Base-by-base conservation (phyloP, 2,797 vertebrate genomes). In the Megaceryle alcyon region DNA sequence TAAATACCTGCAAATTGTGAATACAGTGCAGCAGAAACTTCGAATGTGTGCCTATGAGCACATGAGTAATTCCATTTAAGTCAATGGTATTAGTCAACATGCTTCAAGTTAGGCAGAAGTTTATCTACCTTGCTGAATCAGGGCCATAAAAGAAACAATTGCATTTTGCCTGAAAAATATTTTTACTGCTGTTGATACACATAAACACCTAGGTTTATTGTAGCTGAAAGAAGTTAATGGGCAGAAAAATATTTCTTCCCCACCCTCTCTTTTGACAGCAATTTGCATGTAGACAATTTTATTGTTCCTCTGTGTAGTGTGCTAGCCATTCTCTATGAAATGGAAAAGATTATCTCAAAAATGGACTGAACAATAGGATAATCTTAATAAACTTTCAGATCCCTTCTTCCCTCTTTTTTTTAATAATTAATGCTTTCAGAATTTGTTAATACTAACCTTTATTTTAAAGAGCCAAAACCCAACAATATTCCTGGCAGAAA, bases 61-160 rank as follows among this genome's bases (percentile, higher is more conserved):
- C 46, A 15, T 79, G 57, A 86, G 17, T 66, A 91, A 59, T 83
- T 22, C 33, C 66, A 70, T 83, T 88, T 85, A 91, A 91, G 14
- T 75, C 84, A 73, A 17, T 60, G 22, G n/a, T 56, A 63, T 93
- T 94, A 41, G 82, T 94, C 59, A 92, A 49, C 31, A 31, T 54
- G 31, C 77, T 84, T 88, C 77, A 51, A 57, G 66, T 91, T 63
- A 82, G 46, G 54, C 59, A 76, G 85, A 82, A 80, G 59, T 90
- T 82, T 91, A 84, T 88, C 82, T 90, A 48, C 63, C 33, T 90
- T 92, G 70, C 71, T 96, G 82, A 91, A 94, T 88, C 80, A 92
- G 82, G 14, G 23, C 60, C 37, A 59, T 94, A 72, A 94, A 94
- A 88, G 63, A 93, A 54, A n/a, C 65, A 79, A 86, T 88, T 76